These are phyloP conservation scores for Sitobion miscanthi DNA, from an alignment of 1,140 invertebrate species.

Conservation along the genomic window DNA sequence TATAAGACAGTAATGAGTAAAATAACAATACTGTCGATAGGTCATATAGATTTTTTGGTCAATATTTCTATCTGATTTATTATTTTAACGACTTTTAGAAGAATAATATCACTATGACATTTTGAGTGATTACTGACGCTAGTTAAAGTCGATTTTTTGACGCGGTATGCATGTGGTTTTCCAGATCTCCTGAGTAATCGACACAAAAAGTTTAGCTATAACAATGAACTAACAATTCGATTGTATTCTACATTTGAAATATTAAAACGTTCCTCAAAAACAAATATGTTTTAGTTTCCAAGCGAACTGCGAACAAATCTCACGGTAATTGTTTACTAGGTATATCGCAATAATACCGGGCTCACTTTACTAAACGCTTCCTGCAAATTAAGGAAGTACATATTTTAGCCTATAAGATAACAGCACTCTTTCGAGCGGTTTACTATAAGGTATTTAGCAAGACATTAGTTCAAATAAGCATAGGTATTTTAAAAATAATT, in stretches of 20 bases:
- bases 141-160: neutral
- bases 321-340: neutral
- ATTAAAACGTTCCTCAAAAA: neutral
- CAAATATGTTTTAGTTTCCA: neutral
- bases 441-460: neutral
- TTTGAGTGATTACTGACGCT: neutral
- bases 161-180: neutral
- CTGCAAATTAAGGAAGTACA: no score
- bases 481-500: neutral
- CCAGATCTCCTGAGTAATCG: no score
- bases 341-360: neutral
- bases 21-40: neutral
- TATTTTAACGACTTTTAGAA: neutral
- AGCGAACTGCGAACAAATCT: neutral
- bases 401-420: neutral
- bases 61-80: neutral
- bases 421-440: neutral
- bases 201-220: neutral
- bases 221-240: neutral
- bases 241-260: neutral
- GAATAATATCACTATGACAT: neutral
- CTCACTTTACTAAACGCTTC: neutral
- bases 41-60: neutral
- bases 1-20: slow-evolving; percentile 2
- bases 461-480: no score